Evolutionary conservation across 2,113 vertebrate genomes (phyloP), one percentile per base, ranked within the genome.

Genomic region (Pachyramphus minor): DNA sequence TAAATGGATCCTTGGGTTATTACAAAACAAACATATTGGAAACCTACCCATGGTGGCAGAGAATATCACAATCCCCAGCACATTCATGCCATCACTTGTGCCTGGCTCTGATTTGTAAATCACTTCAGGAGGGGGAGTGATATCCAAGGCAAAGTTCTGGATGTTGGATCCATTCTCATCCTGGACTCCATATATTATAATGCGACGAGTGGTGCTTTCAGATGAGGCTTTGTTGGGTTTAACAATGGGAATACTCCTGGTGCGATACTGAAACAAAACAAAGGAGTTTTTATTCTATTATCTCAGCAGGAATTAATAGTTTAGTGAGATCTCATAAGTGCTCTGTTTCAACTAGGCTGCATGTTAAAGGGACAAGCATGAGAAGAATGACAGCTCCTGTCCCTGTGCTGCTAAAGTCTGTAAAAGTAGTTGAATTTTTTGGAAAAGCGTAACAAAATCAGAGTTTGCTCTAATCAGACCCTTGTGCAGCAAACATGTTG

Each of bases 1-100:
- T 79, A 33, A 82, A 44, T 33, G n/a, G 21, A 76, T 37, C 21
- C 30, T 59, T 44, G 50, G n/a, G 39, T 75, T 66, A 37, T 49
- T 78, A 33, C 39, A 81, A 74, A 64, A 2, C n/a, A 92, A 90
- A 52, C 4, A 9, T 6, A 39, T 72, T 47, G 82, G 66, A 62
- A 89, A 95, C 98, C n/a, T 96, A 99, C 99, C 99, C 99, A 99
- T 99, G 4, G 99, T 99, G 59, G 99, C 99, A 8, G 99, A 99
- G 97, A 99, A 99, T 94, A 99, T 99, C 80, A 99, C 99, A 9
- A 99, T 99, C 39, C 99, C 99, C n/a, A 99, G 97, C 33, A 99
- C 99, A 4, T 99, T 99, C 99, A 99, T 99, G 97, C 99, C 99
- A 0, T 99, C 99, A 4, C 99, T 99, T 63, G 99, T 98, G 35